Conservation (phyloP, 1,140 invertebrate species). For the Carposina sasakii region DNA sequence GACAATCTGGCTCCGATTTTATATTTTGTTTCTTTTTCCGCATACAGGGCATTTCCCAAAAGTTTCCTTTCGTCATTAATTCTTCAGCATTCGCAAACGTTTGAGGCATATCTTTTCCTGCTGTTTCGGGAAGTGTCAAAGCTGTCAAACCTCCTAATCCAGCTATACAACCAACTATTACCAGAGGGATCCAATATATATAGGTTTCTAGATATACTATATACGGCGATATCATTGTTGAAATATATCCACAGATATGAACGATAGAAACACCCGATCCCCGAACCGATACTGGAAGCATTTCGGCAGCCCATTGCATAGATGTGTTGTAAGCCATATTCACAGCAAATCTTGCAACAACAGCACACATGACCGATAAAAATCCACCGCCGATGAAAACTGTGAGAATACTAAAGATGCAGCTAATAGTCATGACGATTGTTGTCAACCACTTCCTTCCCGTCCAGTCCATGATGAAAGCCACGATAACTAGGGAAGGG, state of each 20-base stretch:
- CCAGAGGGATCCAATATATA: constrained; percentile 76
- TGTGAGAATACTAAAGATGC: constrained; percentile 40
- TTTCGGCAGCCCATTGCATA: constrained; percentile 55
- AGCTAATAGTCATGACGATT: constrained; percentile 25
- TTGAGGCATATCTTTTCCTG: constrained; percentile 80
- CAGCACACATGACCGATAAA: constrained; percentile 42
- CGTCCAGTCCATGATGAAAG: constrained; percentile 47
- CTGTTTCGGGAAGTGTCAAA: constrained; percentile 76
- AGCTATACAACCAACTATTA: constrained; percentile 80
- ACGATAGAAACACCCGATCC: constrained; percentile 76
- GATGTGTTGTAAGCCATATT: constrained; percentile 43
- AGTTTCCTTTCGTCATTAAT: constrained; percentile 40
- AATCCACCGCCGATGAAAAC: constrained; percentile 38
- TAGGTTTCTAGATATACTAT: constrained; percentile 47
- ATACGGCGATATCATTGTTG: constrained; percentile 43
- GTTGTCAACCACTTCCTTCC: constrained; percentile 48
- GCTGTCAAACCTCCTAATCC: constrained; percentile 78
- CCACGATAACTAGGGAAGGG: constrained; percentile 42
- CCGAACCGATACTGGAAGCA: constrained; percentile 76
- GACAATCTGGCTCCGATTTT: no score
- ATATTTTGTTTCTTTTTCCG: no score
- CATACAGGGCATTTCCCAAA: constrained; percentile 2
- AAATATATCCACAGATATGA: constrained; percentile 73
- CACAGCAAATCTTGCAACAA: constrained; percentile 46
- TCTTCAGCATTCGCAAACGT: constrained; percentile 80